These are phyloP conservation scores for Tetragnatha versicolor DNA, from an alignment of 1,140 invertebrate species.

Conservation along the genomic window DNA sequence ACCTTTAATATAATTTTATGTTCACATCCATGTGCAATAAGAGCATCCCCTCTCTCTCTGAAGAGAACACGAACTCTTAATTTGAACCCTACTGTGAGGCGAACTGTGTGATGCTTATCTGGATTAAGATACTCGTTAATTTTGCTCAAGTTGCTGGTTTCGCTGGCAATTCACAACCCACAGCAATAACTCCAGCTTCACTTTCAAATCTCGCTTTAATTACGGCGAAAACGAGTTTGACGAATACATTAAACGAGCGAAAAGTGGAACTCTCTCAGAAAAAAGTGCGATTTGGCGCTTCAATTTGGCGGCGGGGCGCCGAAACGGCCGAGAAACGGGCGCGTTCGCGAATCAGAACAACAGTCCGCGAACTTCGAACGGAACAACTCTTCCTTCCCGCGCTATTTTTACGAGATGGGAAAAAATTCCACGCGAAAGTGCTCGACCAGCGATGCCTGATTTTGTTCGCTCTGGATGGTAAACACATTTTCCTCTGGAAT, in stretches of 20 bases:
- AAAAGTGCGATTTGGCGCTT: conserved; percentile 18
- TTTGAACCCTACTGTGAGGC: no score
- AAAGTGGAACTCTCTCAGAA: conserved; percentile 14
- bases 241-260: conserved; percentile 48
- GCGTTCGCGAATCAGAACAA: neutral
- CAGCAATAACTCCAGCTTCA: neutral
- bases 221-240: conserved; percentile 31
- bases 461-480: no score
- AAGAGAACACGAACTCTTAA: no score
- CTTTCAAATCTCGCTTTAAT: neutral
- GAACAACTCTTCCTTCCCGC: neutral
- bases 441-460: no score
- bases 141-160: neutral
- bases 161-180: neutral
- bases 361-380: neutral
- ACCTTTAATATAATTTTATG: no score
- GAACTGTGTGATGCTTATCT: no score
- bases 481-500: no score
- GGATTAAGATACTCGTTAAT: no score
- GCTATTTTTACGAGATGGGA: no score
- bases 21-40: no score
- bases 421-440: no score
- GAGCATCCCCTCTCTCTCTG: no score
- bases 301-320: neutral
- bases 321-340: neutral